Base-by-base conservation (phyloP, 2,113 vertebrate species). In the Antechinus flavipes region DNA sequence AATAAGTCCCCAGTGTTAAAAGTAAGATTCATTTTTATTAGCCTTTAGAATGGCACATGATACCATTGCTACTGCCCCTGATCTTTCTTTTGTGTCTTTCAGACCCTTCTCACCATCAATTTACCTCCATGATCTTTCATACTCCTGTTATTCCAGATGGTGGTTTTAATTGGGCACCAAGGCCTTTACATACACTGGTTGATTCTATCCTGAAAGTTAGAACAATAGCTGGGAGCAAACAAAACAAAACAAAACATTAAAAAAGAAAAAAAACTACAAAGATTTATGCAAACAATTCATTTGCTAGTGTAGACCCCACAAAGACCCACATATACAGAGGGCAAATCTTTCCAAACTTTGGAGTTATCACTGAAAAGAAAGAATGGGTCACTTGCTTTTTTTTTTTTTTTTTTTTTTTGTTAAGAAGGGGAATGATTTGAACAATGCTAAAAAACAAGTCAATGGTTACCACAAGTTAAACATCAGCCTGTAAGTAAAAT, bases 221-320 rank as follows among this genome's bases (percentile, higher is more conserved):
- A 91, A 84, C 95, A 58, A 90, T 42, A 54, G 94, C 95, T 68
- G 93, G 25, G 24, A 91, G 91, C 68, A 84, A 84, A 84, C 49
- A 49, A 49, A 49, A 49, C 49, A 49, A 49, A 49, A 49, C 49
- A 19, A 42, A 76, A 76, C 16, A 42, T 42, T 76, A 55, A 0
- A n/a, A 92, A 49, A 47, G 46, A 8, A 10, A 8, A 27, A 53
- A 90, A 90, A 54, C 58, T 89, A 8, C 5, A 54, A 56, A 92
- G 11, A 47, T 46, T 92, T 94, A 11, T 91, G 76, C 56, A 95
- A 90, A 35, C 23, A 9, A 35, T 89, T 58, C 4, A 42, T 53
- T 30, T 55, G 50, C 68, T 25, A 58, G 35, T 54, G 22, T 3
- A 8, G 42, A 35, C 16, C 61, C 84, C 49, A 84, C 61, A 53